These are phyloP conservation scores for Diaprepes abbreviatus DNA, from an alignment of 2,888 invertebrate genomes.

Conservation along the genomic window DNA sequence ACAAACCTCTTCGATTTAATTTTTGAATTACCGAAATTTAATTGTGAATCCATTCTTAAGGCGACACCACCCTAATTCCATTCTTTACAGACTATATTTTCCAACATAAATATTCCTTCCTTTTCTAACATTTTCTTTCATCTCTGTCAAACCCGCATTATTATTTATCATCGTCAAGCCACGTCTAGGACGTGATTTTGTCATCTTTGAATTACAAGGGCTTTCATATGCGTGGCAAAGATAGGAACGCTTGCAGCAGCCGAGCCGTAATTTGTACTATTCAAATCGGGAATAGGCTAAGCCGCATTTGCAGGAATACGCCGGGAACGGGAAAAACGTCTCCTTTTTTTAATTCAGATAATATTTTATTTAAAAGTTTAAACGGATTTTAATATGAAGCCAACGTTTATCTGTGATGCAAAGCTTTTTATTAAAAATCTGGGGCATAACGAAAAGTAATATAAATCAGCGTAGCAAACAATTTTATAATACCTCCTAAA, in stretches of 20 bases:
- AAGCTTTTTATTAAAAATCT: too few relatives aligned
- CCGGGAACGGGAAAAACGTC: slow-evolving; percentile 2
- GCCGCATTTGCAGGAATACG: slow-evolving; percentile 10
- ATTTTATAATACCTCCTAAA: too few relatives aligned
- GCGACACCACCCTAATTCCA: too few relatives aligned
- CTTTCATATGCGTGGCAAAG: slow-evolving; percentile 20
- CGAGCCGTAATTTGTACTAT: slow-evolving; percentile 13
- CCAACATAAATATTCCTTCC: too few relatives aligned
- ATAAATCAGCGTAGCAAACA: too few relatives aligned
- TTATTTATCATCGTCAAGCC: slow-evolving; percentile 24
- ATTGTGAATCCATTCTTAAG: too few relatives aligned
- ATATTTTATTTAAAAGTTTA: slow-evolving; percentile 5
- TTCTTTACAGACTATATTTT: too few relatives aligned
- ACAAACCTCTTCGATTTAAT: too few relatives aligned
- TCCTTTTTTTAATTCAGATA: slow-evolving; percentile 15
- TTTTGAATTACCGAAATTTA: too few relatives aligned
- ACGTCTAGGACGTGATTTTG: slow-evolving; percentile 19
- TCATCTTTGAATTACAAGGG: slow-evolving; percentile 22
- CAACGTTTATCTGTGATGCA: too few relatives aligned
- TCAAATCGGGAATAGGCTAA: slow-evolving; percentile 17
- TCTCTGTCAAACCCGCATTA: slow-evolving; percentile 8
- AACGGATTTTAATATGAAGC: slow-evolving; percentile 9
- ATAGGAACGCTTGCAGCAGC: slow-evolving; percentile 18
- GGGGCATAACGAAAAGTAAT: too few relatives aligned
- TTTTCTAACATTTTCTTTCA: background rate